Evolutionary conservation across 1,140 invertebrate genomes (phyloP), one percentile per base, ranked within the genome.

Genomic region (Bombus turneri): DNA sequence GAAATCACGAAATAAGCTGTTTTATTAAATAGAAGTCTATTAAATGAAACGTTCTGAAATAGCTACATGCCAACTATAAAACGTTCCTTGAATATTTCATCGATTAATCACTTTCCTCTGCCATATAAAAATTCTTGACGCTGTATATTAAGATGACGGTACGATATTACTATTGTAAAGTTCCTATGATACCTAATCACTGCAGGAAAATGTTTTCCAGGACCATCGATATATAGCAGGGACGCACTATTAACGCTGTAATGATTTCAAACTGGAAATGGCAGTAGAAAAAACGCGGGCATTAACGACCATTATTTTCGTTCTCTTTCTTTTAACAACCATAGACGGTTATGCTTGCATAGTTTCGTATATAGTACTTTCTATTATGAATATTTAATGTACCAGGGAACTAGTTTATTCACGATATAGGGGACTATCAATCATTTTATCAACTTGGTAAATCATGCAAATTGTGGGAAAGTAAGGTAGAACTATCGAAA

Each of bases 301-400:
- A 47, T 53, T 53, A 13, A 81, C 31, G 47, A 74, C 18, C 22
- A 41, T 62, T 43, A 66, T 64, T 66, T 66, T 43, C 28, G n/a
- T n/a, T 78, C 76, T 41, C 31, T 31, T 78, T 78, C 39, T 13
- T 39, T 64, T 39, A 64, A 64, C 59, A 31, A 78, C 59, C 9
- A 5, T 78, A 41, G n/a, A 64, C 22, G 13, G 69, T 8, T 75
- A 37, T 47, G 22, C 74, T 57, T 13, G 59, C 37, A 64, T 78
- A 64, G 76, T 78, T 43, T 43, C 76, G 39, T 59, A 78, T 78
- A 43, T 78, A 41, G 28, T 12, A 78, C 76, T 78, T 78, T 78
- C 76, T 64, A 66, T 43, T 78, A 78, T 83, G 73, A 69, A 47
- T 85, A 86, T 82, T 86, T 57, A 64, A 37, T 8, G 25, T 0